phyloP scores from a whole-genome alignment of 2,888 invertebrate genomes.

The Heliconius aoede region DNA sequence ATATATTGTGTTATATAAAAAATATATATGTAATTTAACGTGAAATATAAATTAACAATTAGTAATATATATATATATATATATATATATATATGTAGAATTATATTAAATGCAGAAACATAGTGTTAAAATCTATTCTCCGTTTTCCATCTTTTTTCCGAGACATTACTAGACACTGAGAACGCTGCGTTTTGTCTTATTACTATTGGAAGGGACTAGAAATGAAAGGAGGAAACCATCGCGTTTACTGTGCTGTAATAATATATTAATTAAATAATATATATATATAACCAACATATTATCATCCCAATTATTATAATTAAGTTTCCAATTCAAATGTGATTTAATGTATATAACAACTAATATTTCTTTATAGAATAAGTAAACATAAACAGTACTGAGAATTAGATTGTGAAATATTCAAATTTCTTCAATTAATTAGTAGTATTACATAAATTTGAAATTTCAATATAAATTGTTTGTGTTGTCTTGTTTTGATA shows the following conservation, averaged over 20 bases:
- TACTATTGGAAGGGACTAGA: no score
- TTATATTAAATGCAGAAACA: no score
- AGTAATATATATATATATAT: neutral
- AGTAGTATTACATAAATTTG: constrained; percentile 21
- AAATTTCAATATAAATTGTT: constrained; percentile 28
- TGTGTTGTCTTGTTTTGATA: constrained; percentile 26
- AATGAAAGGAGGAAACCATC: no score
- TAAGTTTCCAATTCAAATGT: neutral
- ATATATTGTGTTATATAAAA: no score
- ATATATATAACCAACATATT: neutral
- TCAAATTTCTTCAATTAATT: constrained; percentile 28
- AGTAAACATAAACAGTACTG: neutral
- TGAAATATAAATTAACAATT: neutral
- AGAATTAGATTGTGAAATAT: neutral
- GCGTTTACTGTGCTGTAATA: no score
- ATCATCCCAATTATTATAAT: neutral
- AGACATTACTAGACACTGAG: no score
- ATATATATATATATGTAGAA: no score
- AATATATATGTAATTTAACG: neutral
- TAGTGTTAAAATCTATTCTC: no score
- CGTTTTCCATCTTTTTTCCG: no score
- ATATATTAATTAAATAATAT: no score
- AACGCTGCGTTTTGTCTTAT: no score
- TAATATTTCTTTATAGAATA: neutral
- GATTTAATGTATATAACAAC: neutral